Conservation (phyloP, 1,140 invertebrate species). For the Acromyrmex echinatior region DNA sequence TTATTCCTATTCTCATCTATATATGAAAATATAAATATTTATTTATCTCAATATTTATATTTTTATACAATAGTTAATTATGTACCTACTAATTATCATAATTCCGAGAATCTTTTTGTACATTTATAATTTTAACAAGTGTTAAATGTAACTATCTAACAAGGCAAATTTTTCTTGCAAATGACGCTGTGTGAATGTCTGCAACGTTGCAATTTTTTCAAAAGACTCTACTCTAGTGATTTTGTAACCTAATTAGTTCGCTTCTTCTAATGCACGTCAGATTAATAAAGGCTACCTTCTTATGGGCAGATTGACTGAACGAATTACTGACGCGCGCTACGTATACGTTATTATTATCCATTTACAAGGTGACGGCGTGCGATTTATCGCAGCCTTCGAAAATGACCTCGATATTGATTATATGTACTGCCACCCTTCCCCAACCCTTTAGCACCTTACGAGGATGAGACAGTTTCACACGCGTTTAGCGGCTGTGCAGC, state of each 20-base stretch:
- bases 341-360: constrained; percentile 55
- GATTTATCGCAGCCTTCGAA: constrained; percentile 53
- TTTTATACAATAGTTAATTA: background rate
- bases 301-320: constrained; percentile 46
- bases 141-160: background rate
- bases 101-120: background rate
- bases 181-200: constrained; percentile 7
- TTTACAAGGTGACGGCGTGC: constrained; percentile 51
- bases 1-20: background rate
- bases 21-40: background rate
- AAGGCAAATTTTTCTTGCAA: background rate
- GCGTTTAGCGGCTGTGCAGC: constrained; percentile 44
- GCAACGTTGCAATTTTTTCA: background rate
- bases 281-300: constrained; percentile 41
- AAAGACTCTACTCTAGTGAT: background rate
- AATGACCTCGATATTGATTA: constrained; percentile 69
- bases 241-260: constrained; percentile 33
- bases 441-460: constrained; percentile 39
- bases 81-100: background rate
- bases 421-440: constrained; percentile 43
- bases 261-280: constrained; percentile 19
- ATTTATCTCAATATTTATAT: background rate
- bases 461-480: constrained; percentile 51
- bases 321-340: constrained; percentile 38
- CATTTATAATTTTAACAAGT: background rate